These are phyloP conservation scores for Rhinogobio ventralis DNA, from an alignment of 2,797 vertebrate genomes.

Conservation along the genomic window DNA sequence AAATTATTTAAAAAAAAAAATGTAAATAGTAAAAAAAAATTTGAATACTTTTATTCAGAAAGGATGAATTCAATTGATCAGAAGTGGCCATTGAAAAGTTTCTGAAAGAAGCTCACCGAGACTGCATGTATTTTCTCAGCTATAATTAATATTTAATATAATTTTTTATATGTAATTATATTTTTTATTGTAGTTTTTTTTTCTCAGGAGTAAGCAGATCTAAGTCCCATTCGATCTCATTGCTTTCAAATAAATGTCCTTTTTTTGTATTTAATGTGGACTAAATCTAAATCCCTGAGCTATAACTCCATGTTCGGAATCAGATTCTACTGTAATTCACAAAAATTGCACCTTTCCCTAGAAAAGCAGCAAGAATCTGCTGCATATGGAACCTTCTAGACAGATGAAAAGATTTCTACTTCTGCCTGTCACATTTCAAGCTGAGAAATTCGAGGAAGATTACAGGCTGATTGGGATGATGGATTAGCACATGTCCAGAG, in stretches of 20 bases:
- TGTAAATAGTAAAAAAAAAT: background rate
- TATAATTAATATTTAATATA: background rate
- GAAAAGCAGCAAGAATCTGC: background rate
- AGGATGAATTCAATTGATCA: background rate
- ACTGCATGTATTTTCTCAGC: background rate
- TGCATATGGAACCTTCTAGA: constrained; percentile 22
- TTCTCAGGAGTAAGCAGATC: background rate
- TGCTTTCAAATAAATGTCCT: background rate
- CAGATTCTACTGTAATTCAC: background rate
- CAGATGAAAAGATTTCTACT: constrained; percentile 8
- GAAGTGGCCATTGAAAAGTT: background rate
- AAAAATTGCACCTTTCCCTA: background rate
- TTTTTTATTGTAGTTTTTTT: background rate
- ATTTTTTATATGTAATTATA: background rate
- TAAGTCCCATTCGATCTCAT: background rate
- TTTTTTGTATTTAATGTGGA: background rate
- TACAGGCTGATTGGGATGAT: constrained; percentile 34
- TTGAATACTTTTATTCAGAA: background rate
- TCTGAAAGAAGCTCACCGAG: background rate
- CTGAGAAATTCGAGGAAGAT: constrained; percentile 8
- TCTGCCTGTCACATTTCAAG: constrained; percentile 27
- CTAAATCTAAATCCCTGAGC: background rate
- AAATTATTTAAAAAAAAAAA: background rate
- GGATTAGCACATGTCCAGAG: constrained; percentile 24
- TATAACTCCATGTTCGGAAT: background rate